Conservation (phyloP, 2,888 invertebrate genomes). For the Theretra japonica region DNA sequence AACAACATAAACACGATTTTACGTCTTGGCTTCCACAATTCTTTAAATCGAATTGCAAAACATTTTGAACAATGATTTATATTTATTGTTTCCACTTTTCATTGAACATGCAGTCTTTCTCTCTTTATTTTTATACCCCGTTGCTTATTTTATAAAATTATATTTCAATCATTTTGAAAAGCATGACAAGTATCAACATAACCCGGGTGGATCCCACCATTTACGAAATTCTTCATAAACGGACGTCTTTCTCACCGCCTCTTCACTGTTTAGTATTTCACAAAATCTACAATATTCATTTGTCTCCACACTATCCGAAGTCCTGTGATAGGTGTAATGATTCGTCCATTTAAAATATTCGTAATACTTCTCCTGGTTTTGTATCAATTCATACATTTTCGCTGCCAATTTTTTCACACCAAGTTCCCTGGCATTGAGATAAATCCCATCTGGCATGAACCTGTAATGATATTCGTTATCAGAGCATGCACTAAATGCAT, state of each 20-base stretch:
- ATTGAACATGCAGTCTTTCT: no score
- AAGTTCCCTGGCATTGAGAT: constrained; percentile 63
- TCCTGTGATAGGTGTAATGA: constrained; percentile 64
- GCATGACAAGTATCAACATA: constrained; percentile 36
- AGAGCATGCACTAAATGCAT: background rate
- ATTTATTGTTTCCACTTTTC: no score
- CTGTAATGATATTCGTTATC: constrained; percentile 52
- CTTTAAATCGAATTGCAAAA: no score
- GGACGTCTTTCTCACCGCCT: constrained; percentile 50
- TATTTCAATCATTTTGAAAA: constrained; percentile 35
- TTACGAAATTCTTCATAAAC: constrained; percentile 57
- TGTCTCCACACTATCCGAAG: constrained; percentile 56
- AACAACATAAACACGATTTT: background rate
- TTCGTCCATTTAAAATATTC: constrained; percentile 72
- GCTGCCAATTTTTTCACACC: constrained; percentile 55
- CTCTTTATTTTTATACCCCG: background rate
- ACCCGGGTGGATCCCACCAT: constrained; percentile 65
- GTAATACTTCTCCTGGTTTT: constrained; percentile 57
- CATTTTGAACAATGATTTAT: no score
- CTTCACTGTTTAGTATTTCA: constrained; percentile 60
- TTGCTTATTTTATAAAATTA: background rate
- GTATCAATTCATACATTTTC: constrained; percentile 63
- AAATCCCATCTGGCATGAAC: constrained; percentile 72
- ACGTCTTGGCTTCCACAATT: background rate
- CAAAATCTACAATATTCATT: constrained; percentile 74